Evolutionary conservation across 2,888 invertebrate species (phyloP).

Genomic region (Trichacis sp.): DNA sequence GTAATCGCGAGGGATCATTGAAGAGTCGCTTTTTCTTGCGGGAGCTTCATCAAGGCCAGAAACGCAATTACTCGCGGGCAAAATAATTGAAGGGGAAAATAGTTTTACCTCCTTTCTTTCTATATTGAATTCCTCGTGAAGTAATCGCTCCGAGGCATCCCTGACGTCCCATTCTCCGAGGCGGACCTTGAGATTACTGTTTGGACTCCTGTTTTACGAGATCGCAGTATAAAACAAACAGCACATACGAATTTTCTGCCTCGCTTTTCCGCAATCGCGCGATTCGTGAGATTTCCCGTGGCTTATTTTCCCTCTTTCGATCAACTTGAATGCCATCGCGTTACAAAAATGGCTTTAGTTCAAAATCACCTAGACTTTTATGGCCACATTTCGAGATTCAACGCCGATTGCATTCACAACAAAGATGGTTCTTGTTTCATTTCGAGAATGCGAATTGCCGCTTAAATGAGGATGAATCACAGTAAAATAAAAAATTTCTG

Average conservation of each 20-base stretch:
- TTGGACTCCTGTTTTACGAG: conserved; percentile 78
- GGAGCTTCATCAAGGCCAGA: no score
- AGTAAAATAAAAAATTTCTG: no score
- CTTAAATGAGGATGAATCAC: no score
- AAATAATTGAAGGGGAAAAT: neutral
- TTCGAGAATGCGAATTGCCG: no score
- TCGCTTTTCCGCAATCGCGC: conserved; percentile 19
- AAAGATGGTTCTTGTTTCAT: no score
- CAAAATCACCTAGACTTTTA: no score
- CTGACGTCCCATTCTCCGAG: conserved; percentile 94
- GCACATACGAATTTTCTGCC: conserved; percentile 15
- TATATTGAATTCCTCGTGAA: conserved; percentile 89
- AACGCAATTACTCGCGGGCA: neutral
- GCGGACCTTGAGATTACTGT: conserved; percentile 88
- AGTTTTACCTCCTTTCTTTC: conserved; percentile 83
- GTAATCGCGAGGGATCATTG: no score
- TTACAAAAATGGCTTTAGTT: no score
- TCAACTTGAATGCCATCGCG: neutral
- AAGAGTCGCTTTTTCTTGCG: no score
- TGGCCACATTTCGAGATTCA: no score
- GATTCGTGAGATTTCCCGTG: conserved; percentile 3
- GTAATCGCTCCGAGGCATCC: conserved; percentile 83
- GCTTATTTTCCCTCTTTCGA: neutral
- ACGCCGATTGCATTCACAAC: no score
- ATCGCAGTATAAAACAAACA: conserved; percentile 36